Conservation (phyloP, 2,113 vertebrate species). For the Bos indicus region DNA sequence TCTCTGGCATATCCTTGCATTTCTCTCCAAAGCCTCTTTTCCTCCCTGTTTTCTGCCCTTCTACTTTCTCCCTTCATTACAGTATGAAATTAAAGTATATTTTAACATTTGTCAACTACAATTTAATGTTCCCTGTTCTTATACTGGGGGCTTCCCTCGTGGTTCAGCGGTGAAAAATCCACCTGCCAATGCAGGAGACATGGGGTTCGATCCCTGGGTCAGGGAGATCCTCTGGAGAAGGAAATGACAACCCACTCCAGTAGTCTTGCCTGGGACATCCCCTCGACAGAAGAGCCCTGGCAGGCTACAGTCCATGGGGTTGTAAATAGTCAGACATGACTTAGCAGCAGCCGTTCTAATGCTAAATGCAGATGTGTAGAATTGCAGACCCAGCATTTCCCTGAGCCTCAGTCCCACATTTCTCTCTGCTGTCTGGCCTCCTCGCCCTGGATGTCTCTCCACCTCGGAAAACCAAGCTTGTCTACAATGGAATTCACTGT, state of each 20-base stretch:
- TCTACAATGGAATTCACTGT: rapidly evolving
- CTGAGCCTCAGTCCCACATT: neutral
- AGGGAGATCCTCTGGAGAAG: neutral
- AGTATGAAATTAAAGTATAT: neutral
- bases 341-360: neutral
- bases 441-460: neutral
- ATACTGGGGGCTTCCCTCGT: neutral
- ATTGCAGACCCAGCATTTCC: neutral
- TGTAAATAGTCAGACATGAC: neutral
- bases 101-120: neutral
- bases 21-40: neutral
- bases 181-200: neutral
- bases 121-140: neutral
- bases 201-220: neutral
- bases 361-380: neutral
- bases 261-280: neutral
- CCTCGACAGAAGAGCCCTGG: neutral
- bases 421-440: neutral
- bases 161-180: neutral
- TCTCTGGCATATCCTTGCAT: neutral
- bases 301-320: neutral
- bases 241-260: neutral
- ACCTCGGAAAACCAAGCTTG: neutral
- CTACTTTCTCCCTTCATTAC: neutral
- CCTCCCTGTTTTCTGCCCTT: neutral